Base-by-base conservation (phyloP, 2,797 vertebrate genomes). In the Brachyrhaphis roseni region DNA sequence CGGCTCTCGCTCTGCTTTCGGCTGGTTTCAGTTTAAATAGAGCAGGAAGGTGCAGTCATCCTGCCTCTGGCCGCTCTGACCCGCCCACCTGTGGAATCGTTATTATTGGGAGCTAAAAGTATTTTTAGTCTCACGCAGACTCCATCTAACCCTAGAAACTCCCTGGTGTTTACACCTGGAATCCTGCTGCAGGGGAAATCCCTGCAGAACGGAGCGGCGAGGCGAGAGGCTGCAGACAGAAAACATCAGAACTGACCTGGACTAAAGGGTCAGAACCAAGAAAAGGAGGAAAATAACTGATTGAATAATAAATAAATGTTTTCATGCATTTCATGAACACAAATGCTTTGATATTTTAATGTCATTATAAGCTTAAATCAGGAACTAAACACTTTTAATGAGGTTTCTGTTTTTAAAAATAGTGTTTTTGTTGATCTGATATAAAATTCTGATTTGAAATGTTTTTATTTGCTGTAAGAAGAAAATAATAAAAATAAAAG, bases 41-140 rank as follows among this genome's bases (percentile, higher is more conserved):
- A 31, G 72, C 83, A 78, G 51, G 80, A 47, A 85, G 90, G 90
- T 89, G 91, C 89, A 79, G 81, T 78, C 89, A 68, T 47, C 12
- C 72, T 18, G 86, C 87, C 89, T 78, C 31, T 77, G 80, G n/a
- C n/a, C n/a, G n/a, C n/a, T n/a, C n/a, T n/a, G n/a, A 43, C 57
- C 70, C 86, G 34, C 90, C 92, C 86, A 84, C 82, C 20, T n/a
- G 39, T 82, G 71, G 78, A 88, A 83, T 78, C 80, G 70, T 82
- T 84, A 51, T 84, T 87, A 82, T 84, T 82, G 13, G 71, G 36
- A 80, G 62, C 74, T 82, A 0, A 84, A 82, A 83, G 73, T 88
- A 93, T 88, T 90, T 92, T 91, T 89, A 85, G 88, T 90, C 76
- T 76, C 90, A 90, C 49, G 72, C 82, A 34, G 87, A 78, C 78